Base-by-base conservation (phyloP, 1,140 invertebrate species). In the Wasmannia auropunctata region DNA sequence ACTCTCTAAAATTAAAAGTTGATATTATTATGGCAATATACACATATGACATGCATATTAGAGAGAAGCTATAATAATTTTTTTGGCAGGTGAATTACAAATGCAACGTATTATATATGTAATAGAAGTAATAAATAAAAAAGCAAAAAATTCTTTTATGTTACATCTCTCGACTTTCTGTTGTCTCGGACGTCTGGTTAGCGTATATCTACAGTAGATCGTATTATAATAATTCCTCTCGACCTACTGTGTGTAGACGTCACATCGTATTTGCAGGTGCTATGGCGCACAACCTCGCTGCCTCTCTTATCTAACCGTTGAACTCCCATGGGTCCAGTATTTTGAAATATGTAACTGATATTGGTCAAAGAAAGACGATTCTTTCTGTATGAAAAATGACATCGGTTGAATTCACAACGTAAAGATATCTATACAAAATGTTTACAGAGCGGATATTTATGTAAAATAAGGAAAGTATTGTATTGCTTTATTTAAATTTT, bases 321-420 rank as follows among this genome's bases (percentile, higher is more conserved):
- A 84, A 87, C 76, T 94, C 93, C 91, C 92, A 89, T 79, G 93
- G 92, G 93, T 92, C 87, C 87, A 91, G 92, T 92, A 93, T 93
- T 93, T 91, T 91, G 92, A 92, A 90, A 93, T 88, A 88, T 91
- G 87, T 91, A 92, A 94, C 93, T 94, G 93, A 94, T 92, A 93
- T 87, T 92, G 91, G 89, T 86, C 91, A 92, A 90, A 91, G 87
- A 91, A 91, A 85, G 69, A 86, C 76, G 88, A 43, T 86, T 90
- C 69, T 86, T 91, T 90, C 81, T 92, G 94, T 93, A 95, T 95
- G 94, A 92, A 92, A 95, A 69, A 91, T 91, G 93, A 93, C 93
- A 91, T 92, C 60, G 83, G 87, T 67, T 86, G 84, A 85, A 88
- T 80, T 87, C 80, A 54, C 22, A 83, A 83, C n/a, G 10, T 46